Base-by-base conservation (phyloP, 2,888 invertebrate genomes). In the Blera fallax region DNA sequence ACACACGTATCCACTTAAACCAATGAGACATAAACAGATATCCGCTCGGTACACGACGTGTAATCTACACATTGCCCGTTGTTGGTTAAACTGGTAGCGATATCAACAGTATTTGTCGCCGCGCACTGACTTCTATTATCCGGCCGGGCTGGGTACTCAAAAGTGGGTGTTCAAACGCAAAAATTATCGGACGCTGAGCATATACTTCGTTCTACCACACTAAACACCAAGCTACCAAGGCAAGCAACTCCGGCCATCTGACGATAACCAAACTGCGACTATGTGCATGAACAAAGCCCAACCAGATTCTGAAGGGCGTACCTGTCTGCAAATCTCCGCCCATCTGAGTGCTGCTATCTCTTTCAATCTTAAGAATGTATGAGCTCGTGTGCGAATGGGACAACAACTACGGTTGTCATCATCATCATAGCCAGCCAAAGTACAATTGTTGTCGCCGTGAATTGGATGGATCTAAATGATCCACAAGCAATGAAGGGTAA, bases 21-120 rank as follows among this genome's bases (percentile, higher is more conserved):
- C 84, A 84, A 84, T 84, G 84, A 84, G 69, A 81, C 81, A 85
- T 72, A 77, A 81, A 85, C 81, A 85, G 76, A 81, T 81, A 85
- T 81, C 76, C 81, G 81, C 65, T 81, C 76, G 67, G 27, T 77
- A 72, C 65, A 85, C 81, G 72, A 72, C 62, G 60, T 72, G 76
- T 76, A 85, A 85, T 85, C 76, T 76, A 74, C 74, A 80, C 80
- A 76, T 80, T 84, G 80, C 70, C 76, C 76, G 85, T 72, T 72
- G 65, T 62, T 85, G 65, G 76, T 81, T 85, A 76, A 72, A 76
- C 76, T 81, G 67, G 81, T 76, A 85, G 81, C 81, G 70, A 85
- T 85, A 81, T 85, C 74, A 76, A 81, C 69, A 81, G 64, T 72
- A 77, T 85, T 81, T 67, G 76, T 77, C 65, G 65, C 54, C 81